Percentiles rank a stretch among this genome's conserved stretches.
These are phyloP conservation scores for Paracanthobrama guichenoti DNA, from an alignment of 2,113 vertebrate species.

Conservation along the genomic window DNA sequence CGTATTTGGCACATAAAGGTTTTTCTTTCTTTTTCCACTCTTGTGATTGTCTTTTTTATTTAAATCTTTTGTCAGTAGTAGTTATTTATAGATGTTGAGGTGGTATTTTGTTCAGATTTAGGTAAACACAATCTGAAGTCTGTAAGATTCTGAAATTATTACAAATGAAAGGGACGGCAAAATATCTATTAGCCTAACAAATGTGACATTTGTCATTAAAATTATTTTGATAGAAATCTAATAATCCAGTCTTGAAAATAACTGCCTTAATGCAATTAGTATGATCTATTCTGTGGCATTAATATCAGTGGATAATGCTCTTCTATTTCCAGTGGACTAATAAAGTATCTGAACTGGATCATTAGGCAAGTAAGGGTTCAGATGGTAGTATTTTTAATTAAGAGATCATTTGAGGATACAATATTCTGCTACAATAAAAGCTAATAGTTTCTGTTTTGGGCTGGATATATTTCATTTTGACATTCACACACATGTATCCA, in stretches of 20 bases:
- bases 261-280: neutral
- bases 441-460: neutral
- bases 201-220: neutral
- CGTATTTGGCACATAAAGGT: too few species aligned
- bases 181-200: neutral
- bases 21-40: neutral
- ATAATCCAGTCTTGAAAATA: neutral
- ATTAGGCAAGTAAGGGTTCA: conserved; percentile 18
- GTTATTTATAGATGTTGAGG: too few species aligned
- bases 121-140: neutral
- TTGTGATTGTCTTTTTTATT: too few species aligned
- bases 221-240: neutral
- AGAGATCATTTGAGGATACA: conserved; percentile 13
- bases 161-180: neutral
- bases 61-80: too few species aligned
- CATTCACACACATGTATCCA: neutral
- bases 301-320: neutral
- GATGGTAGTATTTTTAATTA: conserved; percentile 50
- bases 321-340: neutral
- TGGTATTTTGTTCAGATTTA: too few species aligned
- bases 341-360: neutral
- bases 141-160: neutral
- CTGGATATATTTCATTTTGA: conserved; percentile 25
- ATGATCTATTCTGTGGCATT: neutral
- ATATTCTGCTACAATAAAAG: conserved; percentile 1